phyloP scores from a whole-genome alignment of 1,140 invertebrate species.

The Cryptotermes secundus region DNA sequence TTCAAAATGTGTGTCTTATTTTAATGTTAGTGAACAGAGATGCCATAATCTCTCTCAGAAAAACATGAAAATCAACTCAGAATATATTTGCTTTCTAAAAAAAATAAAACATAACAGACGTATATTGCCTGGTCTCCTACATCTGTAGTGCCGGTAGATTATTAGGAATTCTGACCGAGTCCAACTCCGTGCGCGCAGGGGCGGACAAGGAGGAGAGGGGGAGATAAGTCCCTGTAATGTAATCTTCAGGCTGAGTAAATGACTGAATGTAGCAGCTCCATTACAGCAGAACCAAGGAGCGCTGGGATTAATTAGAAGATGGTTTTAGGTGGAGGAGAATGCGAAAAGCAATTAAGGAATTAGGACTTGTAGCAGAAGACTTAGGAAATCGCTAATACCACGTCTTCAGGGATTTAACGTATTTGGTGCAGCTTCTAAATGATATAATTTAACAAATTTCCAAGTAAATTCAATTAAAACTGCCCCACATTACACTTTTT shows the following conservation, averaged over 20 bases:
- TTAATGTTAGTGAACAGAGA: not conserved
- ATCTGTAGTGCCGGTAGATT: not conserved
- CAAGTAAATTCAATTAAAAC: not conserved
- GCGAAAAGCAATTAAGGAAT: conserved; percentile 24
- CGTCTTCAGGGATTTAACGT: not conserved
- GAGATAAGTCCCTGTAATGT: not conserved
- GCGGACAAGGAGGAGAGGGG: too few relatives aligned
- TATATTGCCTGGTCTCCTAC: not conserved
- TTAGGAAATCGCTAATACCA: conserved; percentile 1
- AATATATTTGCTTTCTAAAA: not conserved
- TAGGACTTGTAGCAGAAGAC: not conserved
- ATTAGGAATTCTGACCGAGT: not conserved
- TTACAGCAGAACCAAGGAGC: not conserved
- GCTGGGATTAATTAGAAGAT: conserved; percentile 21
- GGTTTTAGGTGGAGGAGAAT: conserved; percentile 20
- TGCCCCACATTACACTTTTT: not conserved
- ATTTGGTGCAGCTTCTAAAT: not conserved
- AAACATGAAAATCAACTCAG: not conserved
- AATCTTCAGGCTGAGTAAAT: not conserved
- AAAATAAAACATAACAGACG: too few relatives aligned
- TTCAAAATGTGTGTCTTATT: not conserved
- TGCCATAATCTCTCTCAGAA: not conserved
- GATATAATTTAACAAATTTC: not conserved
- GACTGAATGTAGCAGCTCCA: not conserved
- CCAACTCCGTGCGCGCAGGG: not conserved